A percentile compares a stretch with the other conserved stretches of the same genome.
phyloP scores from a whole-genome alignment of 2,797 vertebrate species.

The Pelodytes ibericus region DNA sequence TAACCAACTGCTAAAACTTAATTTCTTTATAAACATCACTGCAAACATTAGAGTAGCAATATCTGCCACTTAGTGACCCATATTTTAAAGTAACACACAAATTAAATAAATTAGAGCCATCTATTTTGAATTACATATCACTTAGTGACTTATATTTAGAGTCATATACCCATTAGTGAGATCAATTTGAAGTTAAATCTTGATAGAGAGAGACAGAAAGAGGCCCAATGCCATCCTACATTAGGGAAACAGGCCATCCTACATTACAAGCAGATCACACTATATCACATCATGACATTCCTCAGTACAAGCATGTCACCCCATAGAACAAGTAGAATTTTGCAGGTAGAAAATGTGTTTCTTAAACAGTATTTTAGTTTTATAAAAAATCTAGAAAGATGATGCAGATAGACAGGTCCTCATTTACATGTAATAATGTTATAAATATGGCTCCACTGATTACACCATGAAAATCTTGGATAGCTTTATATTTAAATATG shows the following conservation, averaged over 20 bases:
- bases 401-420: too few relatives aligned
- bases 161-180: conserved; percentile 43
- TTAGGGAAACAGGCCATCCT: neutral
- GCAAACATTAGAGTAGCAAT: conserved; percentile 1
- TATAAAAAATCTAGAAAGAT: too few relatives aligned
- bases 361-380: too few relatives aligned
- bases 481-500: too few relatives aligned
- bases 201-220: conserved; percentile 28
- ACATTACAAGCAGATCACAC: neutral
- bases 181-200: conserved; percentile 36
- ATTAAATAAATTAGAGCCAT: conserved; percentile 21
- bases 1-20: neutral
- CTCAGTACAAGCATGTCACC: too few relatives aligned
- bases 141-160: conserved; percentile 24
- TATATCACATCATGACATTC: too few relatives aligned
- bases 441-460: too few relatives aligned
- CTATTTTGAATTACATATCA: conserved; percentile 17
- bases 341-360: too few relatives aligned
- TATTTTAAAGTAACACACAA: neutral
- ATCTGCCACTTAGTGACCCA: neutral
- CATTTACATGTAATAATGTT: too few relatives aligned
- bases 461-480: too few relatives aligned
- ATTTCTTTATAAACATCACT: neutral
- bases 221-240: conserved; percentile 14
- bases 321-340: too few relatives aligned